A percentile compares a stretch with the other conserved stretches of the same genome.
Conservation (phyloP, 2,113 vertebrate genomes). For the Litocranius walleri region DNA sequence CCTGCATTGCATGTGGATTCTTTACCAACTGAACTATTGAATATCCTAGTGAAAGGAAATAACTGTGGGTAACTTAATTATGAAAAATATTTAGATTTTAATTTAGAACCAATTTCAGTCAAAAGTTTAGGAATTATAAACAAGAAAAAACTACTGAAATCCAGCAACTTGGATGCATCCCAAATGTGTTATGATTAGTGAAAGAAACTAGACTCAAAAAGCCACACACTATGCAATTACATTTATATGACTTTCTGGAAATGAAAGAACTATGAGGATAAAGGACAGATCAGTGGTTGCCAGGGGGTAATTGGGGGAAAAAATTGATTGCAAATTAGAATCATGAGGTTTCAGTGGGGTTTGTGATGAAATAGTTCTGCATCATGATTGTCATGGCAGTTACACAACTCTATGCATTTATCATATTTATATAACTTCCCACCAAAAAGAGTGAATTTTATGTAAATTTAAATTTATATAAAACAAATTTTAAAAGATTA, state of each 20-base stretch:
- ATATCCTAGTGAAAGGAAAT: not conserved
- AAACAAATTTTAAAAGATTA: not conserved
- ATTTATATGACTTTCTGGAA: not conserved
- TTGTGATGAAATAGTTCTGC: not conserved
- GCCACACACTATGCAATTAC: not conserved
- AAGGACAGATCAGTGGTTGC: not conserved
- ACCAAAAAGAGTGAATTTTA: not conserved
- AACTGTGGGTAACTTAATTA: not conserved
- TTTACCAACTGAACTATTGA: not conserved
- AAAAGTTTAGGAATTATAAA: conserved; percentile 15
- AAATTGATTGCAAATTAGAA: not conserved
- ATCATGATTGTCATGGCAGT: not conserved
- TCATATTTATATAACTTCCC: not conserved
- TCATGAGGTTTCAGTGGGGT: not conserved
- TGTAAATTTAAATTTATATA: not conserved
- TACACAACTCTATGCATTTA: not conserved
- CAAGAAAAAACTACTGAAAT: not conserved
- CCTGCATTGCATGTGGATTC: not conserved
- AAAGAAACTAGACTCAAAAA: not conserved
- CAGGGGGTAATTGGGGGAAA: not conserved
- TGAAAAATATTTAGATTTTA: not conserved
- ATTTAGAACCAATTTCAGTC: not conserved
- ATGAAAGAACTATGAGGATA: not conserved
- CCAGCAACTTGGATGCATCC: not conserved
- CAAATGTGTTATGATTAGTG: not conserved